Evolutionary conservation across 2,113 vertebrate species (phyloP).

Genomic region (Philantomba maxwellii): DNA sequence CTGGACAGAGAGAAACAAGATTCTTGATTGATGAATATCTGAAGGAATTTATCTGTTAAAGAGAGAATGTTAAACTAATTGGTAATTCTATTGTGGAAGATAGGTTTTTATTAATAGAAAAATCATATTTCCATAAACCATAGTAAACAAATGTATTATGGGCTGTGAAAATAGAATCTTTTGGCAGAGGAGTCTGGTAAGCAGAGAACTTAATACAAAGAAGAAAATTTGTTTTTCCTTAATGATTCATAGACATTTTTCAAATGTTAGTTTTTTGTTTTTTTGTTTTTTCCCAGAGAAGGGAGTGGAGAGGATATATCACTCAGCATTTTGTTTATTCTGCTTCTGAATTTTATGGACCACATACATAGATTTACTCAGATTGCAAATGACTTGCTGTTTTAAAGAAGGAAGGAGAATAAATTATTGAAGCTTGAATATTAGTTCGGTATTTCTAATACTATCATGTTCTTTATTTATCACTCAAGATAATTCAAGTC

Average conservation of each 20-base stretch:
- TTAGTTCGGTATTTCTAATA: neutral
- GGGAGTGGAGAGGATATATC: neutral
- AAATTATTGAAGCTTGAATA: neutral
- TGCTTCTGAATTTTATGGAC: neutral
- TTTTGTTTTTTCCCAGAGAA: neutral
- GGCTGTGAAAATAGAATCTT: neutral
- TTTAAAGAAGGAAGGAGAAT: neutral
- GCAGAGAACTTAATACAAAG: neutral
- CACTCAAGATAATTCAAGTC: neutral
- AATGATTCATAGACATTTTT: neutral
- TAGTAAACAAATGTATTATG: neutral
- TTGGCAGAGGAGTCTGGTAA: neutral
- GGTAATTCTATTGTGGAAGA: neutral
- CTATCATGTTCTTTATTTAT: neutral
- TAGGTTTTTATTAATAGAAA: neutral
- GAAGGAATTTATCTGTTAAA: constrained; percentile 24
- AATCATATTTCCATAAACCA: neutral
- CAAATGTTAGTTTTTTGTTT: neutral
- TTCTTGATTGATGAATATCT: constrained; percentile 1
- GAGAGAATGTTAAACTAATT: neutral
- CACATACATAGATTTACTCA: neutral
- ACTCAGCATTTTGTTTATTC: neutral
- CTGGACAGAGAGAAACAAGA: constrained; percentile 33
- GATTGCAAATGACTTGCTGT: neutral
- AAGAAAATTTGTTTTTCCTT: neutral